A percentile compares a stretch with the other conserved stretches of the same genome.
Conservation (phyloP, 2,113 vertebrate genomes). For the Ceratotherium simum region DNA sequence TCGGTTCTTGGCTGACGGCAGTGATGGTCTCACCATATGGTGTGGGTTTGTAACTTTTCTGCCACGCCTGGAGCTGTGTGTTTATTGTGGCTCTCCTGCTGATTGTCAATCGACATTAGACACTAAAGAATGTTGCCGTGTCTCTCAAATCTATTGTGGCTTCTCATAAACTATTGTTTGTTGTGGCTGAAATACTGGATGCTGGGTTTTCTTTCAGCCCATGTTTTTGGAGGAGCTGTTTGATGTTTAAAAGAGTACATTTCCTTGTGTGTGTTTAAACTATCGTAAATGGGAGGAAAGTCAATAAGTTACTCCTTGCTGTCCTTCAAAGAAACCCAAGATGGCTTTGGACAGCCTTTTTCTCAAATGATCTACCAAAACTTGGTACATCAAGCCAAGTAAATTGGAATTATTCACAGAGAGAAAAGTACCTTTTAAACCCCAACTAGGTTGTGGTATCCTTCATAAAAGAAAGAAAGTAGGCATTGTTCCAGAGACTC, state of each 20-base stretch:
- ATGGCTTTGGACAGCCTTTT: constrained; percentile 66
- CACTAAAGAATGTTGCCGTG: constrained; percentile 61
- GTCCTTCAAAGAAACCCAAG: constrained; percentile 76
- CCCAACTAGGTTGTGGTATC: neutral
- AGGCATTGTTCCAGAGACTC: neutral
- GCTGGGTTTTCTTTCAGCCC: constrained; percentile 47
- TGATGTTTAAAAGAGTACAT: constrained; percentile 73
- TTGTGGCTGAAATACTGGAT: constrained; percentile 74
- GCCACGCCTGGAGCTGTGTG: neutral
- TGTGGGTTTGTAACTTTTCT: neutral
- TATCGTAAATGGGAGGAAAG: constrained; percentile 21
- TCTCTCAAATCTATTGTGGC: constrained; percentile 67
- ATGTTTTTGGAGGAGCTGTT: constrained; percentile 76
- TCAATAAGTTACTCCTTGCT: constrained; percentile 66
- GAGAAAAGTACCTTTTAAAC: neutral
- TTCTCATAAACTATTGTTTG: constrained; percentile 82
- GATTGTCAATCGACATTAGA: constrained; percentile 66
- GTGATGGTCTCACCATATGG: neutral
- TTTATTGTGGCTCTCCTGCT: constrained; percentile 73
- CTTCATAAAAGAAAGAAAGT: neutral
- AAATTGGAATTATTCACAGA: constrained; percentile 10
- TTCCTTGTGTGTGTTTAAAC: constrained; percentile 69
- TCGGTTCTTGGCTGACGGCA: neutral
- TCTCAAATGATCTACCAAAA: constrained; percentile 14
- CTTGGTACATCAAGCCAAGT: constrained; percentile 70